Evolutionary conservation across 1,140 invertebrate genomes (phyloP), one percentile per base, ranked within the genome.

Genomic region (Atopsyche davidsoni): DNA sequence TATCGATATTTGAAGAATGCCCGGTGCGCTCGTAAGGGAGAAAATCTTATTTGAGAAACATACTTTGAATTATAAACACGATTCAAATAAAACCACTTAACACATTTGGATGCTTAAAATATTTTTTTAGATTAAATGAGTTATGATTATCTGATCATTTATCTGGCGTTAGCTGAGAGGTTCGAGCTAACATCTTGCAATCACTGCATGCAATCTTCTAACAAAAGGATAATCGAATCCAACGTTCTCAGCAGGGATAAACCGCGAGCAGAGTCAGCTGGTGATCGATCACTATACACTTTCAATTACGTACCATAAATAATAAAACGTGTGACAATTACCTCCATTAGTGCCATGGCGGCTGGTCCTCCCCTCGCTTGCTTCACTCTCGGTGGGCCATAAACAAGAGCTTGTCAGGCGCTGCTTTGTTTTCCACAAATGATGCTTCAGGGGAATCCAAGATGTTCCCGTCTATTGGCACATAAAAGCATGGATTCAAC

Each of bases 371-470:
- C 51, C 50, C 21, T 43, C 39, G 25, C 34, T 24, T 46, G 25
- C 16, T 17, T 17, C 28, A 21, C 19, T 24, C 36, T 36, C 46
- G 35, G 35, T 18, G 17, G 31, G 11, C 31, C 22, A 50, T 57
- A 57, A 57, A 57, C 47, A 57, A 52, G n/a, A n/a, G n/a, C n/a
- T n/a, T n/a, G n/a, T n/a, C n/a, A n/a, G 3, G 16, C 40, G 31
- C 40, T 47, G 47, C 53, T 51, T 55, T 55, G 47, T 46, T 51
- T 54, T 25, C 21, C 24, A 41, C 40, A 53, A 51, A 43, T 41
- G 35, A 53, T 46, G 51, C 43, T 36, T n/a, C n/a, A n/a, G n/a
- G n/a, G n/a, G n/a, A n/a, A n/a, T n/a, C n/a, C n/a, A n/a, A n/a
- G n/a, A n/a, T n/a, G n/a, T n/a, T n/a, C n/a, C n/a, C n/a, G n/a